Conservation (phyloP, 1,140 invertebrate genomes). For the Harpegnathos saltator region DNA sequence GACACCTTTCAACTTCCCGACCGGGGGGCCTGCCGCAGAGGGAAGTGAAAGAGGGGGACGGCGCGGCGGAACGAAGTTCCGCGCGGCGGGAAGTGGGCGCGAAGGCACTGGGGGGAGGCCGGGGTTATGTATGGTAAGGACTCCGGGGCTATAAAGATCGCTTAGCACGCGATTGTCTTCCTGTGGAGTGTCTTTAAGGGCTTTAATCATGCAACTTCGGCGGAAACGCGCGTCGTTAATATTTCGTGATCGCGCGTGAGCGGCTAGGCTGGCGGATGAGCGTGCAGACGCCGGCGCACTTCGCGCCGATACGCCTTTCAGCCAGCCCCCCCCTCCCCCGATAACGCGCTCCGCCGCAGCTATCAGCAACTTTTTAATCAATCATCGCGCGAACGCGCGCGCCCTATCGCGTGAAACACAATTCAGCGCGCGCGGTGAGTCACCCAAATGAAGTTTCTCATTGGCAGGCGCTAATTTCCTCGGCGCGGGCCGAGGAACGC, state of each 20-base stretch:
- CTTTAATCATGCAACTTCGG: slow-evolving; percentile 67
- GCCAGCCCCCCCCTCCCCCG: too few species aligned
- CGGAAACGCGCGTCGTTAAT: slow-evolving; percentile 58
- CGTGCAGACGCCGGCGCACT: neutral
- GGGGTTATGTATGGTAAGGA: slow-evolving; percentile 41
- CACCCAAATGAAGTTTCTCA: slow-evolving; percentile 52
- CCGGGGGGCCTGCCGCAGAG: neutral
- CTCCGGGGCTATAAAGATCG: slow-evolving; percentile 50
- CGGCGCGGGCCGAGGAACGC: slow-evolving; percentile 30
- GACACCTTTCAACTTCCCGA: slow-evolving; percentile 44
- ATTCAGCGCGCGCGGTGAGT: slow-evolving; percentile 51
- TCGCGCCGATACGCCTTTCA: slow-evolving; percentile 29
- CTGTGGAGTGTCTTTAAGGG: slow-evolving; percentile 66
- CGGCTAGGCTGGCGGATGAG: too few species aligned
- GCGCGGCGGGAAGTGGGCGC: slow-evolving; percentile 15
- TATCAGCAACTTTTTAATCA: slow-evolving; percentile 60
- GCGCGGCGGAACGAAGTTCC: slow-evolving; percentile 37
- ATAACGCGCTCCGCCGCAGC: slow-evolving; percentile 28
- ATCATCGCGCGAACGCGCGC: slow-evolving; percentile 56
- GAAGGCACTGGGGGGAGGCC: neutral
- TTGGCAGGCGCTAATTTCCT: slow-evolving; percentile 52
- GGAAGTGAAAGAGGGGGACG: neutral
- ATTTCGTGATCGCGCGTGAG: slow-evolving; percentile 58
- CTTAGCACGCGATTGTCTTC: slow-evolving; percentile 72
- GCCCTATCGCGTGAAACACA: slow-evolving; percentile 54